These are phyloP conservation scores for Lophochroa leadbeateri DNA, from an alignment of 2,113 vertebrate species.

Conservation along the genomic window DNA sequence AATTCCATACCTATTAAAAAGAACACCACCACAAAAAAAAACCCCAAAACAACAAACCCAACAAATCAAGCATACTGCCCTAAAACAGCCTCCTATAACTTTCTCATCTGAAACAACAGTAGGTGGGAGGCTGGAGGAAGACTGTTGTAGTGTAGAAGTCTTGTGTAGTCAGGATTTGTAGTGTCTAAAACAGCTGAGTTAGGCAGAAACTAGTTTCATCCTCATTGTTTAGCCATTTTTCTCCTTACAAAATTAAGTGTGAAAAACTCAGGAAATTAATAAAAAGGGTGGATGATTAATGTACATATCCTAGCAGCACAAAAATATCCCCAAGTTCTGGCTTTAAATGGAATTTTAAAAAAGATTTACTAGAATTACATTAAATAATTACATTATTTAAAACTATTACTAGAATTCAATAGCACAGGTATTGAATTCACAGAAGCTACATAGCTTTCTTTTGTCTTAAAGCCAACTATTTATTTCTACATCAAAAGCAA, in stretches of 20 bases:
- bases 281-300: not conserved
- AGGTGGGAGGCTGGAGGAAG: not conserved
- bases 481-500: not conserved
- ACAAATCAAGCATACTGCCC: not conserved
- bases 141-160: not conserved
- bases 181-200: not conserved
- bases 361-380: not conserved
- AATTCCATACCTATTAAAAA: conserved; percentile 90
- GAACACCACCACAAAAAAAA: not conserved
- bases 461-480: not conserved
- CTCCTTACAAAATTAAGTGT: not conserved
- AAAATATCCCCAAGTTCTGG: not conserved
- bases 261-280: not conserved
- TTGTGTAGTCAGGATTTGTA: not conserved
- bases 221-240: not conserved
- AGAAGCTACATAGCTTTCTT: not conserved
- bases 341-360: not conserved
- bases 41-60: not conserved
- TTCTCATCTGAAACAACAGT: not conserved
- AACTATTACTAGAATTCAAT: not conserved
- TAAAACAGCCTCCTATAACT: not conserved
- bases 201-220: not conserved
- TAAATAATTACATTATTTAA: not conserved
- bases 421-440: not conserved
- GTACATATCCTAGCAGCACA: not conserved